phyloP scores from a whole-genome alignment of 2,113 vertebrate species.

The Nothoprocta perdicaria region DNA sequence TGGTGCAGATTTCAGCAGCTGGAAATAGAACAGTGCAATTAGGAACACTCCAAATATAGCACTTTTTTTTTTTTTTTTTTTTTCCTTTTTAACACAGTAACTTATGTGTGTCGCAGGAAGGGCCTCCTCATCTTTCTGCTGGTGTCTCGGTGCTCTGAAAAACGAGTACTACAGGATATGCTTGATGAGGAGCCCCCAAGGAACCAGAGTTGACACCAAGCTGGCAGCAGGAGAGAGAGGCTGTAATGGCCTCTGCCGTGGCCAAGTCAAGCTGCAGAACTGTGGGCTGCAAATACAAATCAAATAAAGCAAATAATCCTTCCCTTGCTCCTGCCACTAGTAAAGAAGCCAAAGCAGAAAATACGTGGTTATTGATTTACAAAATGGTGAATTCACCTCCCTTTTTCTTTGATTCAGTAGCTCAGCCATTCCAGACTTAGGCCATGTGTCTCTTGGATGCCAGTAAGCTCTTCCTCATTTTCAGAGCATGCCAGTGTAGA shows the following conservation, averaged over 20 bases:
- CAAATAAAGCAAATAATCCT: background rate
- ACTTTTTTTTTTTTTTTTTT: background rate
- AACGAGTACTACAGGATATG: background rate
- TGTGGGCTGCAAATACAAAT: too few relatives aligned
- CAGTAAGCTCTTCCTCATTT: background rate
- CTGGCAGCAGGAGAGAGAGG: background rate
- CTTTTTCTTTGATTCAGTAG: too few relatives aligned
- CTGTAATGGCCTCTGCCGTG: background rate
- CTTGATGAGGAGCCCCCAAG: background rate
- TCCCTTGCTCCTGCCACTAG: background rate
- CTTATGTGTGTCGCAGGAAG: background rate
- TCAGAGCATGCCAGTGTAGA: background rate
- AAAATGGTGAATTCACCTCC: rapidly evolving
- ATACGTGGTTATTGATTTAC: background rate
- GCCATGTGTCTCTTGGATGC: background rate
- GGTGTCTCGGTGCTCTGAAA: background rate
- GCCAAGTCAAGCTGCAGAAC: background rate
- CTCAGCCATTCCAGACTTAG: too few relatives aligned
- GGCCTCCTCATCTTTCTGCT: background rate
- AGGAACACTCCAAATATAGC: constrained; percentile 63
- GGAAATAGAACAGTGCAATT: constrained; percentile 73
- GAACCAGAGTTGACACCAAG: background rate
- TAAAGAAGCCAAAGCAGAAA: background rate
- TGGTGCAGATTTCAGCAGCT: constrained; percentile 39
- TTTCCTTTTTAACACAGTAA: background rate